These are phyloP conservation scores for Thalassophryne amazonica DNA, from an alignment of 2,797 vertebrate species.

Conservation along the genomic window DNA sequence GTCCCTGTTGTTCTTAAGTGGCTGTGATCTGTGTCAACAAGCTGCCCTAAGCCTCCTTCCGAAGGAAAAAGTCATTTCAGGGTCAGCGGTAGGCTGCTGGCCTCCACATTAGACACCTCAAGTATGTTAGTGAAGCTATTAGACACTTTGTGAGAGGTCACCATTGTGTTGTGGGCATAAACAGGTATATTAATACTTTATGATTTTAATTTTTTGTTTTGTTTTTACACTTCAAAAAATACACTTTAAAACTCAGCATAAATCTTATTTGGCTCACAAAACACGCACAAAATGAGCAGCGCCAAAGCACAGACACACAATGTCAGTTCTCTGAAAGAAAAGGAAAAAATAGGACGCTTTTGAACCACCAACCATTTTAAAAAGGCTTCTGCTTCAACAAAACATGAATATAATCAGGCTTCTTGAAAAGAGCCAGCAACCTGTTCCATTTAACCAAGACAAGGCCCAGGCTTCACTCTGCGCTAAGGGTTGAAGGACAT, in stretches of 20 bases:
- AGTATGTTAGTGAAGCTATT: constrained; percentile 60
- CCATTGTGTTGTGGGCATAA: background rate
- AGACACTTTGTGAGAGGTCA: constrained; percentile 24
- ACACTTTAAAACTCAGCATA: constrained; percentile 5
- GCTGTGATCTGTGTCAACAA: constrained; percentile 79
- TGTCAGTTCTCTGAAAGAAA: constrained; percentile 61
- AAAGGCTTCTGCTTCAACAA: constrained; percentile 79
- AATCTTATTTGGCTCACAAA: constrained; percentile 10
- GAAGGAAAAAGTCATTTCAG: constrained; percentile 62
- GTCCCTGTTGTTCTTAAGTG: constrained; percentile 76
- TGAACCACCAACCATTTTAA: constrained; percentile 73
- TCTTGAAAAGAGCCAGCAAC: constrained; percentile 76
- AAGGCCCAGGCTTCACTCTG: constrained; percentile 70
- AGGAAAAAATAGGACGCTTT: constrained; percentile 55
- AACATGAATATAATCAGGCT: constrained; percentile 81
- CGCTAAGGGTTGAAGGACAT: constrained; percentile 81
- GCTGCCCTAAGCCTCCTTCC: constrained; percentile 66
- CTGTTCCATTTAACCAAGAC: constrained; percentile 78
- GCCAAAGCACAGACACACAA: constrained; percentile 54
- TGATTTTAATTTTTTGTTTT: constrained; percentile 7
- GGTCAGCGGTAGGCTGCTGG: constrained; percentile 70
- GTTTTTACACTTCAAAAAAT: constrained; percentile 26
- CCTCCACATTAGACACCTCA: constrained; percentile 46
- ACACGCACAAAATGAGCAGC: constrained; percentile 56
- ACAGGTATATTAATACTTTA: background rate